Conservation (phyloP, 2,113 vertebrate genomes). For the Pithys albifrons region DNA sequence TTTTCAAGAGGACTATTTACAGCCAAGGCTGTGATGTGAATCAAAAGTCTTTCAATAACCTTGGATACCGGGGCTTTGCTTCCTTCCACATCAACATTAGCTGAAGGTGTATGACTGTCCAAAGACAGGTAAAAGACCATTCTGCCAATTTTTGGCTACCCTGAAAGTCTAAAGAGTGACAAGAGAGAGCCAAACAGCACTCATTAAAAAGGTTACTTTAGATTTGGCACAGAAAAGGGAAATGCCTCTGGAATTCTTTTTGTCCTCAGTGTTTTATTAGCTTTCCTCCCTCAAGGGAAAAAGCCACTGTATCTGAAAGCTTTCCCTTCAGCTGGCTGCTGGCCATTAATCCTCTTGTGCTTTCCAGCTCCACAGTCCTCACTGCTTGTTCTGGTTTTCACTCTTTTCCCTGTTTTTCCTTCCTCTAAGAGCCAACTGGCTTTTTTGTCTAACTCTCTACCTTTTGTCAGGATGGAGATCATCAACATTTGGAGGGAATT, state of each 20-base stretch:
- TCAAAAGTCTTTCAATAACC: not conserved
- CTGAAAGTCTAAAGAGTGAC: constrained; percentile 15
- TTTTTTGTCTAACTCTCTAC: not conserved
- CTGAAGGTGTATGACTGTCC: not conserved
- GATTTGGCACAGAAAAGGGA: constrained; percentile 46
- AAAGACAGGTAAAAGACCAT: not conserved
- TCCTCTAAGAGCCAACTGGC: not conserved
- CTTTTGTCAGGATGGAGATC: constrained; percentile 35
- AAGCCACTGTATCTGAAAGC: constrained; percentile 42
- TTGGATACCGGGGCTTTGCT: not conserved
- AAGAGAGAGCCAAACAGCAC: constrained; percentile 3
- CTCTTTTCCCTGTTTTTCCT: constrained; percentile 6
- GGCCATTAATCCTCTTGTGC: constrained; percentile 53
- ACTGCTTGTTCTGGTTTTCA: constrained; percentile 22
- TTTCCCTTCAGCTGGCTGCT: constrained; percentile 50
- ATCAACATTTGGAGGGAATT: constrained; percentile 27
- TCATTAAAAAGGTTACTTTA: constrained; percentile 45
- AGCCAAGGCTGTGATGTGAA: not conserved
- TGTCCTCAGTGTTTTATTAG: not conserved
- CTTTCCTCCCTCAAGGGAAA: constrained; percentile 41
- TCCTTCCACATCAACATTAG: not conserved
- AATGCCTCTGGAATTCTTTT: constrained; percentile 38
- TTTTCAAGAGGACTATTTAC: not conserved
- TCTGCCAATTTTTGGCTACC: not conserved
- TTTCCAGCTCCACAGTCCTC: constrained; percentile 41